Base-by-base conservation (phyloP, 2,113 vertebrate species). In the Phyllopteryx taeniolatus region DNA sequence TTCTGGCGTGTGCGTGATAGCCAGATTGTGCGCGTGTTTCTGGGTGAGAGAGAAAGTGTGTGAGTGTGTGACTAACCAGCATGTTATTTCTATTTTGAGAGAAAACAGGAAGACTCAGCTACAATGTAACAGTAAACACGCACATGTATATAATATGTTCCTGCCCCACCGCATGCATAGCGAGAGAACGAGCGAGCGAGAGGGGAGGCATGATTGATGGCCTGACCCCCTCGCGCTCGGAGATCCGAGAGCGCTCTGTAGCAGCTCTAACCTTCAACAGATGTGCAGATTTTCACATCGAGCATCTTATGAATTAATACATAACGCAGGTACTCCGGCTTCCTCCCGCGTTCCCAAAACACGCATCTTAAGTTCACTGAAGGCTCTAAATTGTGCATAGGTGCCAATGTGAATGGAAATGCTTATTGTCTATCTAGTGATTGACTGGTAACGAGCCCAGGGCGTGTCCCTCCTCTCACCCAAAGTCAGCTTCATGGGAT, bases 191-290 rank as follows among this genome's bases (percentile, higher is more conserved):
- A 71, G 22, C 42, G 57, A 20, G 57, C 51, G 67, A 68, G 49
- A 20, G 14, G 31, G 72, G 54, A 70, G 57, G n/a, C 13, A 65
- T 80, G 84, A 86, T 79, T 85, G 85, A 88, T 89, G 79, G 79
- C 63, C 77, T 65, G 73, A 73, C 84, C 85, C 79, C 78, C 80
- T 75, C 73, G 73, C 56, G 72, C 81, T 74, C 72, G 44, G 51
- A 80, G 81, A 87, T 83, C 71, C 72, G 76, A 87, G 49, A 63
- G 22, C 20, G 43, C 56, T 79, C 67, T 85, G 78, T 77, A 85
- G 82, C 76, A 75, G 71, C 72, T 81, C 71, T 88, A 84, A 90
- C 73, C 19, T 64, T 75, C 75, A 84, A 82, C 88, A 90, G 87
- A 89, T 88, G 83, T 85, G 68, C 70, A 64, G 68, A 19, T 63